Conservation (phyloP, 1,140 invertebrate species). For the Halyomorpha halys region DNA sequence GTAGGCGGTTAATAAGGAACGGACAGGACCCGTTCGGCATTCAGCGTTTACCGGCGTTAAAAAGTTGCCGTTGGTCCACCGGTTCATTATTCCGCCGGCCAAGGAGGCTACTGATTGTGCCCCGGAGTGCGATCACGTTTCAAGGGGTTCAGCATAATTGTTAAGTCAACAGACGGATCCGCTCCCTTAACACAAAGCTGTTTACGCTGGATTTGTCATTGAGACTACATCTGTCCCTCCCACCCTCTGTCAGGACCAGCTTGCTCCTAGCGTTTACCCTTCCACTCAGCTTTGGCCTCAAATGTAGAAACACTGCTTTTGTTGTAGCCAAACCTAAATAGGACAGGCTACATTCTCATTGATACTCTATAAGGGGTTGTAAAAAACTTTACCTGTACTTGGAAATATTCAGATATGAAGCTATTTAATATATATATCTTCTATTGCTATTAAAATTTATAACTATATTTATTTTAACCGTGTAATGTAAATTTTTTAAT, state of each 20-base stretch:
- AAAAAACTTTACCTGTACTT: no score
- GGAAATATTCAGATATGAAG: no score
- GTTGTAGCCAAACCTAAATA: no score
- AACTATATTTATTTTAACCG: no score
- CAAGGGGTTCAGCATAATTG: conserved; percentile 11
- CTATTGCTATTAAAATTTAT: no score
- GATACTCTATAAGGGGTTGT: no score
- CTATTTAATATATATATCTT: no score
- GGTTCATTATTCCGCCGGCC: background rate
- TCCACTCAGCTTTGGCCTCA: conserved; percentile 2
- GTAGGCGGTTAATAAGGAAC: background rate
- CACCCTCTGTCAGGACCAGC: background rate
- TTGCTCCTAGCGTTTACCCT: background rate
- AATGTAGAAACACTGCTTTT: no score
- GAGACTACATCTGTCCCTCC: conserved; percentile 10
- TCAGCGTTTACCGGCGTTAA: background rate
- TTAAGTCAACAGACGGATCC: conserved; percentile 7
- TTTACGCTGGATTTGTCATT: conserved; percentile 9
- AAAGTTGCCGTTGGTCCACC: background rate
- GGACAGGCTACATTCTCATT: no score
- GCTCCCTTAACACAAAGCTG: conserved; percentile 7
- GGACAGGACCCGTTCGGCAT: background rate
- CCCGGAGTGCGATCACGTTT: background rate
- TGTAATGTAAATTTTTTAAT: no score
- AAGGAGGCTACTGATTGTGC: conserved; percentile 2